phyloP scores from a whole-genome alignment of 2,888 invertebrate species.

The Sycophila texana region DNA sequence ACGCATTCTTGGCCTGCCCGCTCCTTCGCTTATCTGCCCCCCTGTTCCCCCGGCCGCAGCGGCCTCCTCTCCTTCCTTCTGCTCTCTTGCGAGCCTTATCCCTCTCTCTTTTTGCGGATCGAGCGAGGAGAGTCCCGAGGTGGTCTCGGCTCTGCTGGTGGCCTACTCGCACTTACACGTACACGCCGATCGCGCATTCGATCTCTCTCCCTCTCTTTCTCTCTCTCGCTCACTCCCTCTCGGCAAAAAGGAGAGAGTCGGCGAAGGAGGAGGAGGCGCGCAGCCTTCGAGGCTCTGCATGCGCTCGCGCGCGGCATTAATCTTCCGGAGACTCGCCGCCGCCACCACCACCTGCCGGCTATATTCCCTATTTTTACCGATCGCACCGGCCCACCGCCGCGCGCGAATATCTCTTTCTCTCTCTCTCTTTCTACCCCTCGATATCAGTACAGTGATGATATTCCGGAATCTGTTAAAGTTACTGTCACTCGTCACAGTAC shows the following conservation, averaged over 20 bases:
- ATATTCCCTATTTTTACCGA: slow-evolving; percentile 52
- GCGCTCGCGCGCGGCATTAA: slow-evolving; percentile 49
- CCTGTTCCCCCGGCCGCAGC: slow-evolving; percentile 51
- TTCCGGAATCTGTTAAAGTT: too few relatives aligned
- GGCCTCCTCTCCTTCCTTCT: slow-evolving; percentile 29
- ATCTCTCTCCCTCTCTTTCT: slow-evolving; percentile 60
- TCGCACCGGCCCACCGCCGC: slow-evolving; percentile 30
- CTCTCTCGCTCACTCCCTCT: too few relatives aligned
- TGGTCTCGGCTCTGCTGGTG: slow-evolving; percentile 72
- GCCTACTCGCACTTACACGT: slow-evolving; percentile 75
- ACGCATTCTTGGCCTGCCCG: not conserved
- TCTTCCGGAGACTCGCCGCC: slow-evolving; percentile 28
- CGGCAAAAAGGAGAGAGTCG: not conserved
- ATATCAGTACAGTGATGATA: too few relatives aligned
- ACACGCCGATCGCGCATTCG: slow-evolving; percentile 71
- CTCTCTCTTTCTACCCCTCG: not conserved
- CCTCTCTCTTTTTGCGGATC: slow-evolving; percentile 62
- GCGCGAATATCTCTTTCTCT: not conserved
- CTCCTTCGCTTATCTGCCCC: slow-evolving; percentile 34
- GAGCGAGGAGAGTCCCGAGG: slow-evolving; percentile 70
- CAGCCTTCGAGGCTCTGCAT: slow-evolving; percentile 10
- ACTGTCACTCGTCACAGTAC: too few relatives aligned
- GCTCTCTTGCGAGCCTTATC: slow-evolving; percentile 27
- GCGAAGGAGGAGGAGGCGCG: slow-evolving; percentile 1
- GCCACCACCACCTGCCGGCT: slow-evolving; percentile 47